Evolutionary conservation across 2,888 invertebrate genomes (phyloP).

Genomic region (Corbicula japonica): DNA sequence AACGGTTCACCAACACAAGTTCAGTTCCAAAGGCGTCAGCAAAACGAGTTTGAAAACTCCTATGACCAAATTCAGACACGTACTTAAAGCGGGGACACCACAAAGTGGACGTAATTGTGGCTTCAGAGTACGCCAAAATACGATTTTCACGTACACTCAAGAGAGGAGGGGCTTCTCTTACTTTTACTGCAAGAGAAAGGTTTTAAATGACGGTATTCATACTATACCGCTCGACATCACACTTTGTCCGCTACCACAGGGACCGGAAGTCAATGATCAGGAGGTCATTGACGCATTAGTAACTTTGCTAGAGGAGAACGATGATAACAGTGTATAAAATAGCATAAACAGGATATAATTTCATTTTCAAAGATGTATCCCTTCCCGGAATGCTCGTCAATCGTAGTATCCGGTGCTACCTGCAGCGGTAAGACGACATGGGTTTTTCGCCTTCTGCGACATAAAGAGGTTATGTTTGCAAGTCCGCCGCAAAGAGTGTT

Average conservation of each 20-base stretch:
- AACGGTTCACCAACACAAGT: slow-evolving; percentile 15
- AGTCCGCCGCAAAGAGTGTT: no score
- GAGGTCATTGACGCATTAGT: background rate
- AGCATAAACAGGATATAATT: no score
- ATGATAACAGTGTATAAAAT: no score
- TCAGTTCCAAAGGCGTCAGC: slow-evolving; percentile 48
- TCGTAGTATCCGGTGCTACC: no score
- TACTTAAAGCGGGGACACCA: background rate
- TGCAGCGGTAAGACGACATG: no score
- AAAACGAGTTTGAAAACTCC: slow-evolving; percentile 35
- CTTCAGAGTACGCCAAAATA: background rate
- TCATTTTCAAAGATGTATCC: no score
- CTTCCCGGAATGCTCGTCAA: no score
- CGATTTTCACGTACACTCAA: background rate
- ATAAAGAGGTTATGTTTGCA: no score
- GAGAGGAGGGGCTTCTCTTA: no score
- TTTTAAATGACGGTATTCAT: background rate
- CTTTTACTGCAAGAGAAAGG: background rate
- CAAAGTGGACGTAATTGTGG: background rate
- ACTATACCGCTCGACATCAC: background rate
- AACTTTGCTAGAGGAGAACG: background rate
- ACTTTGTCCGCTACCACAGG: background rate
- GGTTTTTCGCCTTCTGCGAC: no score
- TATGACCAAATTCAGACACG: slow-evolving; percentile 39
- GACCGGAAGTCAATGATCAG: background rate